These are phyloP conservation scores for Oreochromis spilurus DNA, from an alignment of 2,113 vertebrate species.

Conservation along the genomic window DNA sequence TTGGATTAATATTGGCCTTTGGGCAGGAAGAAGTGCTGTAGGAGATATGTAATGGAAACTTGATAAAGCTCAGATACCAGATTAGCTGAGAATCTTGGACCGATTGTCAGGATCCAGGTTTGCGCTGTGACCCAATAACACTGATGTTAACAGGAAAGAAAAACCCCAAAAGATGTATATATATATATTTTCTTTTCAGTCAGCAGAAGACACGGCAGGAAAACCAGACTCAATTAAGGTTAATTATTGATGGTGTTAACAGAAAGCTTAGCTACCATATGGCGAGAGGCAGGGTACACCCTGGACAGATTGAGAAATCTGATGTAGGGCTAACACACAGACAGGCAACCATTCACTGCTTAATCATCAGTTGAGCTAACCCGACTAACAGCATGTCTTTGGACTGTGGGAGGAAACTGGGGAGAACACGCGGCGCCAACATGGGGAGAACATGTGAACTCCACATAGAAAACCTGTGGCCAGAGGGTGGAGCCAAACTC, in stretches of 20 bases:
- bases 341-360: background rate
- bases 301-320: background rate
- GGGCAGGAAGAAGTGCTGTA: background rate
- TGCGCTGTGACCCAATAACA: background rate
- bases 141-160: background rate
- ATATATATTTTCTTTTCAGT: background rate
- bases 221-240: background rate
- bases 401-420: background rate
- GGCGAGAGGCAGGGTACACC: background rate
- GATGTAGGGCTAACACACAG: background rate
- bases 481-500: background rate
- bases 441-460: background rate
- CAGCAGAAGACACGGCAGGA: background rate
- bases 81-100: background rate
- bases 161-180: accelerated
- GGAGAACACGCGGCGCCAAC: background rate
- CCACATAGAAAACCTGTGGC: background rate
- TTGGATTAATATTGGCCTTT: background rate
- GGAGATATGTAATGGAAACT: background rate
- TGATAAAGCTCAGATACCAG: background rate
- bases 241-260: background rate
- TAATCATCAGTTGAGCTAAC: background rate
- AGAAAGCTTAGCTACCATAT: background rate
- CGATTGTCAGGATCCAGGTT: background rate
- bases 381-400: background rate